phyloP scores from a whole-genome alignment of 1,140 invertebrate genomes.

The Bursaphelenchus mucronatus region DNA sequence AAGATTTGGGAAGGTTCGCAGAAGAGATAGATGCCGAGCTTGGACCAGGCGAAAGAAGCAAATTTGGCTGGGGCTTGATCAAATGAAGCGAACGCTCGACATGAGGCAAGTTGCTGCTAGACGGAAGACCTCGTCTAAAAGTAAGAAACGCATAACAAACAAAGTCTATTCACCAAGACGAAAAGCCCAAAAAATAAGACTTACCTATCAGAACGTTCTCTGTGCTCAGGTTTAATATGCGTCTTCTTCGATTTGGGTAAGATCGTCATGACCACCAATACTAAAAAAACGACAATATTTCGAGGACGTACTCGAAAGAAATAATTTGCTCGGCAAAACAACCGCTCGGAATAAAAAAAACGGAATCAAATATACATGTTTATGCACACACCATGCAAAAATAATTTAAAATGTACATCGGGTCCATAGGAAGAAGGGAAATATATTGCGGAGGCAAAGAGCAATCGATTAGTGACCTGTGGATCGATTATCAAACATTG shows the following conservation, averaged over 20 bases:
- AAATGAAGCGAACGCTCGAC: not conserved
- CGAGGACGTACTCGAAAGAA: too few relatives aligned
- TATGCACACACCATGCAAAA: too few relatives aligned
- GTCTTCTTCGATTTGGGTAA: not conserved
- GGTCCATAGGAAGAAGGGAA: too few relatives aligned
- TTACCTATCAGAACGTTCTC: not conserved
- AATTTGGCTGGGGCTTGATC: too few relatives aligned
- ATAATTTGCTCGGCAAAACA: not conserved
- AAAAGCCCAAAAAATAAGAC: not conserved
- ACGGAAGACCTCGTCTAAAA: not conserved
- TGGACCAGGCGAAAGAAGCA: too few relatives aligned
- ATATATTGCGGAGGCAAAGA: too few relatives aligned
- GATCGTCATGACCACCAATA: too few relatives aligned
- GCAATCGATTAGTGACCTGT: not conserved
- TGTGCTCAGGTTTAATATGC: not conserved
- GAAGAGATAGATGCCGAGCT: too few relatives aligned
- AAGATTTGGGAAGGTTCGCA: too few relatives aligned
- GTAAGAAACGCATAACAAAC: not conserved
- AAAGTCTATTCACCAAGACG: not conserved
- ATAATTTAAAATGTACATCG: too few relatives aligned
- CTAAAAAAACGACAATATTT: too few relatives aligned
- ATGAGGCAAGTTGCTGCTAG: not conserved
- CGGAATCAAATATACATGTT: not conserved
- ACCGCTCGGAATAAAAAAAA: slow-evolving; percentile 4
- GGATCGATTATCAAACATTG: not conserved